Evolutionary conservation across 1,140 invertebrate species (phyloP), one percentile per base, ranked within the genome.

Genomic region (Drosophila biarmipes): DNA sequence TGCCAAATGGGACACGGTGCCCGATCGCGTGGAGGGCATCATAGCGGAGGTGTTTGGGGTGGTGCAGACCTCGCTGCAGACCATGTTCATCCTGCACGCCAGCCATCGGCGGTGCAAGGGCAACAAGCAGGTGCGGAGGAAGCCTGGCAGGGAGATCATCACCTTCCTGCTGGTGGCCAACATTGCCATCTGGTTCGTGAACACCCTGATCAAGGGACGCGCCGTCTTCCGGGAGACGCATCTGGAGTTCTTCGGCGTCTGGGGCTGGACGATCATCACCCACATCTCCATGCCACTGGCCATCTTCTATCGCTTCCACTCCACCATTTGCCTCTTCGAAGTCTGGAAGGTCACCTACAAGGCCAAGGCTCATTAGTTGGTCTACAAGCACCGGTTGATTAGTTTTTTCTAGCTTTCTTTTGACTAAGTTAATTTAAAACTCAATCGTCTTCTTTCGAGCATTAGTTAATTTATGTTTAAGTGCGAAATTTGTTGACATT

Each of bases 321-420:
- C 97, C 0, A 98, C 98, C 1, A 98, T 99, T 54, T 99, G 98
- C 90, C 94, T 99, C 0, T 98, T 98, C 87, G 98, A 99, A 92
- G 98, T 99, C 21, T 99, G 98, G 98, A 98, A 98, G 92, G 95
- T 97, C 59, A 95, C 97, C 29, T 99, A 98, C 92, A 98, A 98
- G 53, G 84, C 91, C 2, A 92, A 92, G 68, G 61, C 87, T 6
- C 90, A 91, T 56, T 91, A 80, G 72, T n/a, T n/a, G 12, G 4
- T 14, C 10, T 1, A n/a, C 6, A 19, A 17, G 17, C 4, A 19
- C 8, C 17, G 14, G 15, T 38, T 24, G 34, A 19, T 24, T 8
- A 38, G 42, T 24, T 35, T n/a, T 43, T 29, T 19, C 19, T 57
- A 38, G 42, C 29, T 72, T 42, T 51, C 14, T 27, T 29, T 42